Percentiles rank a stretch among this genome's conserved stretches.
These are phyloP conservation scores for Origma solitaria DNA, from an alignment of 2,113 vertebrate genomes.

Conservation along the genomic window DNA sequence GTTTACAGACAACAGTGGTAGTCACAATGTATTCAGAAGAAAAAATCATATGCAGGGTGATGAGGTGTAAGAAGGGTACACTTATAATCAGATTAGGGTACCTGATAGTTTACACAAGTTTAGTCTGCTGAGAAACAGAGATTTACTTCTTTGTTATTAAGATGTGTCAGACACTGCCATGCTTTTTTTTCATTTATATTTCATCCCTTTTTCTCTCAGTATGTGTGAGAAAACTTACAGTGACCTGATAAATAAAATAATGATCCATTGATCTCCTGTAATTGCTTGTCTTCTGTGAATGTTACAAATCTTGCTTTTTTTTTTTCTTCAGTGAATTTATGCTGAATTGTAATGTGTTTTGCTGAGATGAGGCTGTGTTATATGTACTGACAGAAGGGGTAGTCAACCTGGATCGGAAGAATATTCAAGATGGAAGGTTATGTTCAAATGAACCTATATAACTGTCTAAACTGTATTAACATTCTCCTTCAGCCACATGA, in stretches of 20 bases:
- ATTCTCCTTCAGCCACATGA: background rate
- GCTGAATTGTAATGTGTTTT: background rate
- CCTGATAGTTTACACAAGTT: background rate
- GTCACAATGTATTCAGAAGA: background rate
- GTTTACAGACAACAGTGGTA: background rate
- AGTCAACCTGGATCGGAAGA: background rate
- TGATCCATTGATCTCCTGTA: background rate
- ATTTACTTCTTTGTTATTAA: background rate
- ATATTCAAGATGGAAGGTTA: background rate
- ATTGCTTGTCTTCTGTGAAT: background rate
- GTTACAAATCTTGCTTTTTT: background rate
- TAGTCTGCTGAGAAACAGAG: background rate
- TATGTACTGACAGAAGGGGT: background rate
- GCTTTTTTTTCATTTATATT: background rate
- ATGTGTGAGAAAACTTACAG: background rate
- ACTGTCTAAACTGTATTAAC: background rate
- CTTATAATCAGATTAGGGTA: background rate
- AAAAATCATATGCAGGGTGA: background rate
- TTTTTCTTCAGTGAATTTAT: background rate
- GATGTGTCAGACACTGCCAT: background rate
- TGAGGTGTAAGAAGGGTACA: background rate
- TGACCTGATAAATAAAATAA: background rate
- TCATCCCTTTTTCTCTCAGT: background rate
- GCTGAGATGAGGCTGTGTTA: background rate
- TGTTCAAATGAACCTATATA: background rate